These are phyloP conservation scores for Lasioglossum albipes DNA, from an alignment of 1,140 invertebrate genomes.

Conservation along the genomic window DNA sequence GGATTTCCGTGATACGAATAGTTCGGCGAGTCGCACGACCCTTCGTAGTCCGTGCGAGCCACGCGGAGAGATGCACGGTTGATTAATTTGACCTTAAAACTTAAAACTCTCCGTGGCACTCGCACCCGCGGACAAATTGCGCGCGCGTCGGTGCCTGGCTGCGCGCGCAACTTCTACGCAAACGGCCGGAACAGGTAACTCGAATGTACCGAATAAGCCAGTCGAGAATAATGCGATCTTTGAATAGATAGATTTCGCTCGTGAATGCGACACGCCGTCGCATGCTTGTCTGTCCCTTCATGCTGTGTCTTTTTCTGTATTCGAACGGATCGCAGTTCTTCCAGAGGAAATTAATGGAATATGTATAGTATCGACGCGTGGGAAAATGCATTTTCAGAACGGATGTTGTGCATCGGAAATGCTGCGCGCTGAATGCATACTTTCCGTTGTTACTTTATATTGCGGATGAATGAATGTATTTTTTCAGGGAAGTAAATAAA, in stretches of 20 bases:
- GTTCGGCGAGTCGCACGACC: slow-evolving; percentile 44
- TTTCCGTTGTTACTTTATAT: too few species aligned
- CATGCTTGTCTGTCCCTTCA: too few species aligned
- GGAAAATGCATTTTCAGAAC: too few species aligned
- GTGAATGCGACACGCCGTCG: neutral
- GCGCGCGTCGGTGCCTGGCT: neutral
- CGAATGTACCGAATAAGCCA: slow-evolving; percentile 7
- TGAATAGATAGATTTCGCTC: neutral
- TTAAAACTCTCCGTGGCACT: slow-evolving; percentile 62
- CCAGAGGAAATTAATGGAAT: too few species aligned
- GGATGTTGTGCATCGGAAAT: too few species aligned
- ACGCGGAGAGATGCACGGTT: slow-evolving; percentile 45
- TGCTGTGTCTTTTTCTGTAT: too few species aligned
- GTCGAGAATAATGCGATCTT: neutral
- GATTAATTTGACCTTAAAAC: slow-evolving; percentile 72
- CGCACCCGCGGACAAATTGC: slow-evolving; percentile 25
- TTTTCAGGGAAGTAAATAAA: too few species aligned
- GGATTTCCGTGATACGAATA: slow-evolving; percentile 46
- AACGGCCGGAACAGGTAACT: slow-evolving; percentile 31
- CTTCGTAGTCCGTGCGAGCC: slow-evolving; percentile 35
- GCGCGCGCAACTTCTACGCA: neutral
- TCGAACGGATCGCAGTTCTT: too few species aligned
- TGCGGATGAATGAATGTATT: too few species aligned
- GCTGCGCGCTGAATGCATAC: too few species aligned
- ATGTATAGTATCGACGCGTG: too few species aligned